These are phyloP conservation scores for Drosophila virilis DNA, from an alignment of 1,140 invertebrate genomes.

Conservation along the genomic window DNA sequence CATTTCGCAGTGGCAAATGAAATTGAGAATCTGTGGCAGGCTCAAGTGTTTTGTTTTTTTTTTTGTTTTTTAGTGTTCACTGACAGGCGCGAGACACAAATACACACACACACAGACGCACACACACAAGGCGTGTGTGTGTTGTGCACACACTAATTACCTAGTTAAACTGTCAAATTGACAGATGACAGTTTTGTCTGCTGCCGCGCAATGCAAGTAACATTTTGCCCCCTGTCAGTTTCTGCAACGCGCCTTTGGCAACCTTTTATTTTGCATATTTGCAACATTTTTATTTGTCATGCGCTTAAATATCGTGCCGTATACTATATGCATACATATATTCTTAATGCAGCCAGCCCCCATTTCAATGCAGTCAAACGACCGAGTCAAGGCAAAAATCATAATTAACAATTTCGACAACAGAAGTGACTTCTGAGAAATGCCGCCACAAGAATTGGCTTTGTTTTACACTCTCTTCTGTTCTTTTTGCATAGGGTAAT, in stretches of 20 bases:
- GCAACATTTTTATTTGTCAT: conserved; percentile 75
- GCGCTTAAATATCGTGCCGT: conserved; percentile 51
- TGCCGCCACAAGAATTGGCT: conserved; percentile 17
- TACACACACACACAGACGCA: conserved; percentile 30
- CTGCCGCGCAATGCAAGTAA: conserved; percentile 63
- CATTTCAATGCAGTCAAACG: conserved; percentile 64
- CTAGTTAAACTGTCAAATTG: conserved; percentile 84
- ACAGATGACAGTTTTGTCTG: conserved; percentile 83
- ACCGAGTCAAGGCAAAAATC: conserved; percentile 45
- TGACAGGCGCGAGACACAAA: conserved; percentile 59
- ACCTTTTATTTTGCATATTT: conserved; percentile 45
- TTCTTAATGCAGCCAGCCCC: conserved; percentile 27
- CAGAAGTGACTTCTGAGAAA: conserved; percentile 62
- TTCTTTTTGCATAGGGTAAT: neutral
- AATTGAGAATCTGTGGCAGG: conserved; percentile 58
- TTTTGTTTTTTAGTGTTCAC: conserved; percentile 63
- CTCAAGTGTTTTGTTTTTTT: conserved; percentile 63
- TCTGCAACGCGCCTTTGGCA: conserved; percentile 6
- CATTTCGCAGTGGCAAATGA: conserved; percentile 65
- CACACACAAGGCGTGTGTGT: conserved; percentile 26
- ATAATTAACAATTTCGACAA: conserved; percentile 70
- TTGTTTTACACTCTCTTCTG: conserved; percentile 2
- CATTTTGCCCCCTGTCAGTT: conserved; percentile 64
- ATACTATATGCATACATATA: neutral
- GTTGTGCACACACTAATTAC: conserved; percentile 71